These are phyloP conservation scores for Coenonympha glycerion DNA, from an alignment of 2,888 invertebrate genomes.

Conservation along the genomic window DNA sequence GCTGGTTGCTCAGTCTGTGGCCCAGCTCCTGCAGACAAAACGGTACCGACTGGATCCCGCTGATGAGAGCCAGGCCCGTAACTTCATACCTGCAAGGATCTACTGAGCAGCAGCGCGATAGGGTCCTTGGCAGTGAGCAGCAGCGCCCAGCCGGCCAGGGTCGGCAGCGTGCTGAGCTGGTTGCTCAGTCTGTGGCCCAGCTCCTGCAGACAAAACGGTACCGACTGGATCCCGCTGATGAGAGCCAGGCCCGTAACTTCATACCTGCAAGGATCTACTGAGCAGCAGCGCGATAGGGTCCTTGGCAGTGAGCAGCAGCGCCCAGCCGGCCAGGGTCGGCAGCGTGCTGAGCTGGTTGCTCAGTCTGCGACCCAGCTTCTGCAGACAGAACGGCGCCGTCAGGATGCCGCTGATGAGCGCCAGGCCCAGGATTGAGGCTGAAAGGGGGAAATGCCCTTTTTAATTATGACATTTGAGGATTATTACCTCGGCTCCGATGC, in stretches of 20 bases:
- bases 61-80: too few relatives aligned
- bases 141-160: slow-evolving; percentile 73
- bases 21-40: slow-evolving; percentile 73
- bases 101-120: slow-evolving; percentile 47
- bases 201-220: slow-evolving; percentile 69
- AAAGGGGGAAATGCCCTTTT: slow-evolving; percentile 36
- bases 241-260: slow-evolving; percentile 44
- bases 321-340: slow-evolving; percentile 75
- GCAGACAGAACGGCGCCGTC: slow-evolving; percentile 70
- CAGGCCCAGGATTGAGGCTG: slow-evolving; percentile 77
- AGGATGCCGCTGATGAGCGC: slow-evolving; percentile 76
- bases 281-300: slow-evolving; percentile 51
- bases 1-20: slow-evolving; percentile 71
- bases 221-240: too few relatives aligned
- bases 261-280: slow-evolving; percentile 56
- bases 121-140: slow-evolving; percentile 66
- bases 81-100: slow-evolving; percentile 61
- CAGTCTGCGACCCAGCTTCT: slow-evolving; percentile 73
- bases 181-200: slow-evolving; percentile 75
- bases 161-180: slow-evolving; percentile 70
- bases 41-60: too few relatives aligned
- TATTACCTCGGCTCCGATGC: too few relatives aligned
- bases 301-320: slow-evolving; percentile 64
- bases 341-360: slow-evolving; percentile 73
- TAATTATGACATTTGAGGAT: too few relatives aligned